Conservation (phyloP, 2,113 vertebrate species). For the Anarhynchus alexandrinus region DNA sequence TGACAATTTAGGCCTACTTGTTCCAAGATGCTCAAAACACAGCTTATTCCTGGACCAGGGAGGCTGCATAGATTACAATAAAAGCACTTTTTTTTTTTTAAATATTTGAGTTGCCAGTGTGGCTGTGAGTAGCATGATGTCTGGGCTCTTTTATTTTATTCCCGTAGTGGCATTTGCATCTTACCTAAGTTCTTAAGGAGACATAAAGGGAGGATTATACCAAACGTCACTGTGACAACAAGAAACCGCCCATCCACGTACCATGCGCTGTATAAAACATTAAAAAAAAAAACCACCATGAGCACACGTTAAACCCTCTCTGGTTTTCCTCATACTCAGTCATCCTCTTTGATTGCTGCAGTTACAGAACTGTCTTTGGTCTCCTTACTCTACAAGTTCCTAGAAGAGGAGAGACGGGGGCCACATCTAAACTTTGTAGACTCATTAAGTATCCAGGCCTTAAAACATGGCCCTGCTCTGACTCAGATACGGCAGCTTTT, state of each 20-base stretch:
- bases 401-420: background rate
- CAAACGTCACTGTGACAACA: slow-evolving; percentile 85
- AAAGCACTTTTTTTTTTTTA: background rate
- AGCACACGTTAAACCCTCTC: background rate
- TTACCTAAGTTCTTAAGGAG: slow-evolving; percentile 96
- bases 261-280: slow-evolving; percentile 83
- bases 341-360: background rate
- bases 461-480: background rate
- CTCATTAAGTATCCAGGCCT: background rate
- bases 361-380: background rate
- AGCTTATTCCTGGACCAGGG: background rate
- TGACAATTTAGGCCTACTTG: background rate
- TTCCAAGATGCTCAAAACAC: background rate
- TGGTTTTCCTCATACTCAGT: background rate
- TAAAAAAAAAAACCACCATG: background rate
- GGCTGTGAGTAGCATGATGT: background rate
- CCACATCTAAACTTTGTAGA: background rate
- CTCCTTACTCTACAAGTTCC: background rate
- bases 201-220: slow-evolving; percentile 90
- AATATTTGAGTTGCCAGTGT: background rate
- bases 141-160: background rate
- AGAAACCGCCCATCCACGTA: slow-evolving; percentile 88
- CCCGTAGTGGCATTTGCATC: slow-evolving; percentile 23
- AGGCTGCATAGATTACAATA: background rate
- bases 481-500: background rate